A percentile compares a stretch with the other conserved stretches of the same genome.
Conservation (phyloP, 37 sponge, comb jelly and placozoan species). For the Petrosia ficiformis region DNA sequence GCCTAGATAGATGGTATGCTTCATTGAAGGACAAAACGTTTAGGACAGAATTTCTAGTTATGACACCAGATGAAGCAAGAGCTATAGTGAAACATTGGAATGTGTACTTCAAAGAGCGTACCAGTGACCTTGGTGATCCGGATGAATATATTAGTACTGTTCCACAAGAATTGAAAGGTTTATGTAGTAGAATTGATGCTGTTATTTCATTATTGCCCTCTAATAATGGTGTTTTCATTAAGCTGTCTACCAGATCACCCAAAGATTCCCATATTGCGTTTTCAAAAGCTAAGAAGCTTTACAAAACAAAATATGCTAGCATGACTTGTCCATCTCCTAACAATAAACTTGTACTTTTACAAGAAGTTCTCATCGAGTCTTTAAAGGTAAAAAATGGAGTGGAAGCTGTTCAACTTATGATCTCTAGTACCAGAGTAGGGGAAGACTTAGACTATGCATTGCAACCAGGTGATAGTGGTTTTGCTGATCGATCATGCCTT, state of each 20-base stretch:
- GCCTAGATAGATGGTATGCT: slow-evolving; percentile 29
- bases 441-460: slow-evolving; percentile 46
- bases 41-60: slow-evolving; percentile 5
- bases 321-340: neutral
- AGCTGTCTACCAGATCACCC: slow-evolving; percentile 42
- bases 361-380: slow-evolving; percentile 13
- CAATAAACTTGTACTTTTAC: slow-evolving; percentile 16
- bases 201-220: slow-evolving; percentile 10
- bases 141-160: neutral
- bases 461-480: slow-evolving; percentile 11
- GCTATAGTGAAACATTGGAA: slow-evolving; percentile 18
- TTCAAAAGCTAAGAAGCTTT: slow-evolving; percentile 15
- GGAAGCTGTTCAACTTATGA: slow-evolving; percentile 26
- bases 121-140: neutral
- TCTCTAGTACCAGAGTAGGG: slow-evolving; percentile 35
- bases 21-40: slow-evolving; percentile 21
- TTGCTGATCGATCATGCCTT: neutral
- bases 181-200: neutral
- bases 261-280: slow-evolving; percentile 44
- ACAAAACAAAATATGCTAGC: neutral
- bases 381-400: slow-evolving; percentile 23
- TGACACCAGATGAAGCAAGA: slow-evolving; percentile 24
- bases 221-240: slow-evolving; percentile 27
- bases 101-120: slow-evolving; percentile 3
- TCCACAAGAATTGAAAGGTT: slow-evolving; percentile 2